phyloP scores from a whole-genome alignment of 2,797 vertebrate genomes.

The Silurus aristotelis region DNA sequence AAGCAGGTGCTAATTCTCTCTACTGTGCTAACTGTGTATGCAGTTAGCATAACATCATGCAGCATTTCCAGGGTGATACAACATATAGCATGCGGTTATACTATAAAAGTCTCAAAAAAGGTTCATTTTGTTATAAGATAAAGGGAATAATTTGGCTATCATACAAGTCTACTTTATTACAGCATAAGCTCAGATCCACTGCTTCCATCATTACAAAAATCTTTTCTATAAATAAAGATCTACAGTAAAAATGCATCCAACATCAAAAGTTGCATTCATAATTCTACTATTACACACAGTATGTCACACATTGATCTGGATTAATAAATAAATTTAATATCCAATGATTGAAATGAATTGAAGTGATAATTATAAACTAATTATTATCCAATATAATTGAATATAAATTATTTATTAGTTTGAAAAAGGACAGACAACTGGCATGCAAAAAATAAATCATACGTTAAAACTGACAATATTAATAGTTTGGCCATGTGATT shows the following conservation, averaged over 20 bases:
- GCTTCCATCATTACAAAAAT: too few species aligned
- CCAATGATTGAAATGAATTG: background rate
- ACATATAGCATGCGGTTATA: background rate
- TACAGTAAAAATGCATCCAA: too few species aligned
- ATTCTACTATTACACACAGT: background rate
- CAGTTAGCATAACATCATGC: background rate
- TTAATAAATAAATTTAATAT: background rate
- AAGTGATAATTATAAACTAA: background rate
- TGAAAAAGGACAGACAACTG: too few species aligned
- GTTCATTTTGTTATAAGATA: background rate
- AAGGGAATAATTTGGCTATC: background rate
- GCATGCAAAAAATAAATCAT: too few species aligned
- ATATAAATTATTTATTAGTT: background rate
- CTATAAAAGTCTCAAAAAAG: background rate
- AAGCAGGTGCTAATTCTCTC: slow-evolving; percentile 17
- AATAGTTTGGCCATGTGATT: background rate
- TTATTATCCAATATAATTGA: background rate
- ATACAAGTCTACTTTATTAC: too few species aligned
- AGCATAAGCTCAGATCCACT: too few species aligned
- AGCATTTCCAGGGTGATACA: background rate
- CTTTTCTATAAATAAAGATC: too few species aligned
- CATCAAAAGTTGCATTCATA: too few species aligned
- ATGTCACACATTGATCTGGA: background rate
- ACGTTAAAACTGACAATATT: background rate
- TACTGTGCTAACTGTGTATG: slow-evolving; percentile 12